phyloP scores from a whole-genome alignment of 2,797 vertebrate genomes.

The Lemur catta region DNA sequence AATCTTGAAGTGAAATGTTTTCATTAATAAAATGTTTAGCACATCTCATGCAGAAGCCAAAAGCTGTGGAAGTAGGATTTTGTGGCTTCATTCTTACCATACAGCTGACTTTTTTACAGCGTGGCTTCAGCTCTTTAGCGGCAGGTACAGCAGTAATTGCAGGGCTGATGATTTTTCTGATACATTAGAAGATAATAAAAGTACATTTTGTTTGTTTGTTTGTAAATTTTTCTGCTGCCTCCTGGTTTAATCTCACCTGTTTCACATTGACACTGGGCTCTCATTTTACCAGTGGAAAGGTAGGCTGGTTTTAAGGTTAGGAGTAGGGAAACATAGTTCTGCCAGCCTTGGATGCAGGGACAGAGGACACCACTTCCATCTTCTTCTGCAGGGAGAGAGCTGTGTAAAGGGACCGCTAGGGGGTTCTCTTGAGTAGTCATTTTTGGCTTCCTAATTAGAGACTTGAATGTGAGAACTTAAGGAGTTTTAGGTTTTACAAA shows the following conservation, averaged over 20 bases:
- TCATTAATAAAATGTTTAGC: constrained; percentile 6
- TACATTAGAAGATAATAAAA: not conserved
- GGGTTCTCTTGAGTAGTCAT: not conserved
- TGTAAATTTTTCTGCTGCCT: not conserved
- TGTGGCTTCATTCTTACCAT: not conserved
- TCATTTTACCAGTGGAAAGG: not conserved
- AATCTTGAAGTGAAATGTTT: not conserved
- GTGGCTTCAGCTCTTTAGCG: not conserved
- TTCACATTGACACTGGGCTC: not conserved
- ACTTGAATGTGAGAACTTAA: not conserved
- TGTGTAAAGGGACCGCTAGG: not conserved
- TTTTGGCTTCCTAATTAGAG: not conserved
- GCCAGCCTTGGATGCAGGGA: not conserved
- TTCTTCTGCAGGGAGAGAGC: not conserved
- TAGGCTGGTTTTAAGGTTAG: not conserved
- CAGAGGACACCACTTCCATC: not conserved
- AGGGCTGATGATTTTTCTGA: not conserved
- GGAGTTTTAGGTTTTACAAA: constrained; percentile 4
- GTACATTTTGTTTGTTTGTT: not conserved
- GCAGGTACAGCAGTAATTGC: not conserved
- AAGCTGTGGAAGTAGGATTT: not conserved
- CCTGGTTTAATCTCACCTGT: not conserved
- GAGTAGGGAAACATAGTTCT: not conserved
- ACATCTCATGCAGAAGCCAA: not conserved
- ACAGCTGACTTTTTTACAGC: not conserved